Conservation (phyloP, 2,797 vertebrate species). For the Syngnathus acus region DNA sequence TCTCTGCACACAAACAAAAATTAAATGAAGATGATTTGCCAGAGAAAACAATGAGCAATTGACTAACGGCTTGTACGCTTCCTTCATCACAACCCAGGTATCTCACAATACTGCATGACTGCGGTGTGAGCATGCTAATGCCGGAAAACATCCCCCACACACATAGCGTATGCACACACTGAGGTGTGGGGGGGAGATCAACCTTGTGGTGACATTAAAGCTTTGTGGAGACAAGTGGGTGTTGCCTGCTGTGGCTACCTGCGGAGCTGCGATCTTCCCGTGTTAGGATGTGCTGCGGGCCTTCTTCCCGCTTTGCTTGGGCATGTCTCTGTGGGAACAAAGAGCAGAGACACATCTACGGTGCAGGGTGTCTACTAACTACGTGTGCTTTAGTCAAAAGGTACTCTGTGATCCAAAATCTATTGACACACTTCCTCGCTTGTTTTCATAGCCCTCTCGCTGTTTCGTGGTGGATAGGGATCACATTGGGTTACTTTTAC, state of each 20-base stretch:
- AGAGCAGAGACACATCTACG: not conserved
- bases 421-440: too few relatives aligned
- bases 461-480: too few relatives aligned
- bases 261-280: conserved; percentile 34
- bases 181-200: conserved; percentile 33
- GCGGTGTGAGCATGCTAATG: conserved; percentile 56
- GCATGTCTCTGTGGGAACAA: conserved; percentile 4
- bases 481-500: too few relatives aligned
- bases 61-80: conserved; percentile 63
- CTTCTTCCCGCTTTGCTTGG: conserved; percentile 9
- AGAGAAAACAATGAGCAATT: conserved; percentile 65
- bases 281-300: conserved; percentile 28
- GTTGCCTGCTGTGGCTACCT: conserved; percentile 35
- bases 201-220: conserved; percentile 66
- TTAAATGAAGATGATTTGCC: conserved; percentile 67
- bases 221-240: conserved; percentile 20
- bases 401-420: not conserved
- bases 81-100: conserved; percentile 64
- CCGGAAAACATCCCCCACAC: conserved; percentile 21
- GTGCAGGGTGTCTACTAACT: not conserved
- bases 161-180: conserved; percentile 1
- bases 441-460: too few relatives aligned
- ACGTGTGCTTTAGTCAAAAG: not conserved
- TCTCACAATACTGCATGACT: conserved; percentile 29
- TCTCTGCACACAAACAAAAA: conserved; percentile 69